Evolutionary conservation across 2,797 vertebrate genomes (phyloP).

Genomic region (Myotis pilosus): DNA sequence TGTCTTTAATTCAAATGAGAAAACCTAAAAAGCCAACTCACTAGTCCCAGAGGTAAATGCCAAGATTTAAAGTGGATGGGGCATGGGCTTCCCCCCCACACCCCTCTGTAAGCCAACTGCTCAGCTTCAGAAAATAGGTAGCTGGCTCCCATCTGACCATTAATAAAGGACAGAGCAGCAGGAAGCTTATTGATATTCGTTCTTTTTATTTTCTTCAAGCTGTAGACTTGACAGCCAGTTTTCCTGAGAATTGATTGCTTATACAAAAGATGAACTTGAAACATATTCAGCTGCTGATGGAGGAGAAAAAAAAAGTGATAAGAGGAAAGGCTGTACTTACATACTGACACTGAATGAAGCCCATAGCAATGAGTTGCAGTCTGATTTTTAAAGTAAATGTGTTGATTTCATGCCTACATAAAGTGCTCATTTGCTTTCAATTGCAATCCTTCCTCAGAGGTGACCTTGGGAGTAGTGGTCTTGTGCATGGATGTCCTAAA

Average conservation of each 20-base stretch:
- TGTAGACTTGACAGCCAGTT: slow-evolving; percentile 40
- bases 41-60: neutral
- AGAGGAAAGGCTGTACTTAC: slow-evolving; percentile 2
- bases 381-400: slow-evolving; percentile 7
- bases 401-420: neutral
- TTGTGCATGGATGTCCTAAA: neutral
- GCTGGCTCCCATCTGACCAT: slow-evolving; percentile 10
- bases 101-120: neutral
- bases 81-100: too few species aligned
- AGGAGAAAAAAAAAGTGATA: neutral
- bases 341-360: neutral
- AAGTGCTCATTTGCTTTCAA: neutral
- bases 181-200: slow-evolving; percentile 56
- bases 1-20: slow-evolving; percentile 52
- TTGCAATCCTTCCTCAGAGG: neutral
- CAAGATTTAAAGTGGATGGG: neutral
- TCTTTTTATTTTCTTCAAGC: slow-evolving; percentile 49
- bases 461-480: neutral
- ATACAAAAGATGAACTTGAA: slow-evolving; percentile 64
- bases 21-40: slow-evolving; percentile 45
- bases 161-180: slow-evolving; percentile 42
- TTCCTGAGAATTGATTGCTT: slow-evolving; percentile 57
- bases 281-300: neutral
- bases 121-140: slow-evolving; percentile 39
- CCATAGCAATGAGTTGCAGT: neutral